phyloP scores from a whole-genome alignment of 2,113 vertebrate genomes.

The Isurus oxyrinchus region DNA sequence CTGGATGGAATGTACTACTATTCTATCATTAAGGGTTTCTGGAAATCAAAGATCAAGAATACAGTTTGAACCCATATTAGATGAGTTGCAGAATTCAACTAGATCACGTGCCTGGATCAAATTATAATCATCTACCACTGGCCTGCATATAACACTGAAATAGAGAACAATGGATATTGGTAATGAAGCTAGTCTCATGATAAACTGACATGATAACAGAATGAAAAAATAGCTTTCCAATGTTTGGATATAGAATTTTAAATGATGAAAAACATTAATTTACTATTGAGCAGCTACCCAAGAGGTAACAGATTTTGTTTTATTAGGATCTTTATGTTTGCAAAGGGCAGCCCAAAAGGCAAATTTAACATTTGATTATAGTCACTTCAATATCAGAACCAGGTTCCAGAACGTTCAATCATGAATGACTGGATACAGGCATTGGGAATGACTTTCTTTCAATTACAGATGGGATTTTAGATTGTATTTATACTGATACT shows the following conservation, averaged over 20 bases:
- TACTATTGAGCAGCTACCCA: neutral
- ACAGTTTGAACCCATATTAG: no score
- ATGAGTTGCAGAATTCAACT: neutral
- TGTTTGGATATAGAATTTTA: neutral
- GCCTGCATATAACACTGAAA: neutral
- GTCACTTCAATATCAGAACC: neutral
- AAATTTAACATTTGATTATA: neutral
- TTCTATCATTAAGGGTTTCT: slow-evolving; percentile 58
- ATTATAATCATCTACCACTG: neutral
- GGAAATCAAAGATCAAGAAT: slow-evolving; percentile 38
- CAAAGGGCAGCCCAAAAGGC: neutral
- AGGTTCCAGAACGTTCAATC: neutral
- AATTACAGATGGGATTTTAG: neutral
- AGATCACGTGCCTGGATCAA: neutral
- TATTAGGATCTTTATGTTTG: neutral
- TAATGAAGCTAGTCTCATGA: neutral
- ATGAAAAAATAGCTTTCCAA: neutral
- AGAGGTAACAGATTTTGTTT: neutral
- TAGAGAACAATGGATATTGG: neutral
- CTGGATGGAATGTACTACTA: slow-evolving; percentile 60
- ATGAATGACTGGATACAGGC: neutral
- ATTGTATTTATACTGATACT: neutral
- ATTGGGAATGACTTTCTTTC: neutral
- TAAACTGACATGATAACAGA: neutral
- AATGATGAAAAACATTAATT: neutral